Evolutionary conservation across 1,140 invertebrate species (phyloP).

Genomic region (Phocides pigmalion): DNA sequence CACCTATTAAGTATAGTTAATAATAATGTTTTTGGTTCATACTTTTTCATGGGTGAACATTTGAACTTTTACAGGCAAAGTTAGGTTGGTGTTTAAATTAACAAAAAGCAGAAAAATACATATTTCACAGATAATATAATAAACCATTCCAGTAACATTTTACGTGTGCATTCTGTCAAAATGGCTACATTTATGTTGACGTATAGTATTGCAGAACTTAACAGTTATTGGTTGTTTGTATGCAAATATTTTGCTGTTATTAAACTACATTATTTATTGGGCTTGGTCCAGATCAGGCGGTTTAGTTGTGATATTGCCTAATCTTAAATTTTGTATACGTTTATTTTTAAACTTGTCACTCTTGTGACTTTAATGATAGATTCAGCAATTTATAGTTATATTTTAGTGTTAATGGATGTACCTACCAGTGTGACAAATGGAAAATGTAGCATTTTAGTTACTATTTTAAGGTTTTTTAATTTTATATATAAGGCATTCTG

Average conservation of each 20-base stretch:
- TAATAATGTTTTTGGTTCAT: too few species aligned
- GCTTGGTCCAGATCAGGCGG: constrained; percentile 53
- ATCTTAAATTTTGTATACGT: constrained; percentile 81
- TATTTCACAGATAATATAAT: not conserved
- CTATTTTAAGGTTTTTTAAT: constrained; percentile 38
- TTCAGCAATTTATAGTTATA: constrained; percentile 65
- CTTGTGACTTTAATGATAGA: constrained; percentile 74
- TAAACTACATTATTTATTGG: constrained; percentile 67
- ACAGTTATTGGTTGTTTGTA: constrained; percentile 14
- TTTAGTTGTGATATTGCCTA: constrained; percentile 82
- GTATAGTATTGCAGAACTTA: constrained; percentile 16
- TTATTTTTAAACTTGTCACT: constrained; percentile 72
- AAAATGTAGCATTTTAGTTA: constrained; percentile 53
- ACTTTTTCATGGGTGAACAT: too few species aligned
- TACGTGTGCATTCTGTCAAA: constrained; percentile 1
- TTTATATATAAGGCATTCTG: constrained; percentile 48
- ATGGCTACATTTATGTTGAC: not conserved
- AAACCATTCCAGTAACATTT: constrained; percentile 7
- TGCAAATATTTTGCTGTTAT: constrained; percentile 30
- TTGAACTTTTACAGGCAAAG: too few species aligned
- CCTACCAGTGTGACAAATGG: constrained; percentile 56
- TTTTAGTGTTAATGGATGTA: constrained; percentile 54
- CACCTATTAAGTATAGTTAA: too few species aligned
- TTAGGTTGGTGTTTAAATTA: too few species aligned
- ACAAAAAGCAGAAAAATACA: too few species aligned